Base-by-base conservation (phyloP, 2,113 vertebrate genomes). In the Dasyprocta punctata region DNA sequence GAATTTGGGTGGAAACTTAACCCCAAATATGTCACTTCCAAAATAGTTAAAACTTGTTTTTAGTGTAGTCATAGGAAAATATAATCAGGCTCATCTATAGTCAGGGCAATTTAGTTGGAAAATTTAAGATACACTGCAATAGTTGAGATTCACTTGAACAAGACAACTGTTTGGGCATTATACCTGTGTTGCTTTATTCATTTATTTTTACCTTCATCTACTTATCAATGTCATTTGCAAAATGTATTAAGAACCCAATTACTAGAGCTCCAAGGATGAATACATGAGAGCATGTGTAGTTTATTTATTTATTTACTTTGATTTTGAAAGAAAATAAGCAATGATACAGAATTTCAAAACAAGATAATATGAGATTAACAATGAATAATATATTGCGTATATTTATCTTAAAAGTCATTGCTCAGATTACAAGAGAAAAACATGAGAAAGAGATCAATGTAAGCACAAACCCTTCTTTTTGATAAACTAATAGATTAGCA, bases 241-340 rank as follows among this genome's bases (percentile, higher is more conserved):
- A 95, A 69, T 81, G 28, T 71, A 67, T 84, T 87, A 90, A 52
- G 19, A 67, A 87, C 6, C n/a, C 10, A 92, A n/a, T 41, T 96
- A 75, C 5, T 67, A 47, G 41, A 13, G 5, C 7, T 85, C 6
- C 61, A 65, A 67, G 80, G 60, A 81, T 58, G 49, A 94, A 71
- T 65, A 77, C 69, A 82, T 85, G 36, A 88, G 41, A 92, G 85
- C 52, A 54, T 12, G 52, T 12, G 13, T 52, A 52, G 52, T 52
- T 52, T 52, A 52, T 52, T 52, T 52, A 52, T 11, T 52, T 52
- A n/a, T n/a, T n/a, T n/a, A n/a, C n/a, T n/a, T 52, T 52, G 9
- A 11, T 52, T 52, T 52, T 52, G 52, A 52, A 52, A 52, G 13
- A 52, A 52, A 2, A 52, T 11, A 52, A 52, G 52, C 52, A 52